phyloP scores from a whole-genome alignment of 2,888 invertebrate genomes.

The Monoplex corrugatus region DNA sequence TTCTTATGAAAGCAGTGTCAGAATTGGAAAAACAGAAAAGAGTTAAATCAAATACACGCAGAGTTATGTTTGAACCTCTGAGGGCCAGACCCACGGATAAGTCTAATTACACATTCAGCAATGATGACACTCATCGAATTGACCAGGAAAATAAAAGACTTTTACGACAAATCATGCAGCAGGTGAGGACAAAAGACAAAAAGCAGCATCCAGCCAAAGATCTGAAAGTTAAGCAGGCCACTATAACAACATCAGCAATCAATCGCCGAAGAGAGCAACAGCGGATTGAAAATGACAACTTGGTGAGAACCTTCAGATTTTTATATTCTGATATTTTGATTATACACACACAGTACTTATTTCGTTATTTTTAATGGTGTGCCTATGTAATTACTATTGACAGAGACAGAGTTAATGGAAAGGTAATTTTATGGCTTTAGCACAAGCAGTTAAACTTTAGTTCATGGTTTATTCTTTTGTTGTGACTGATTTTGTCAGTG shows the following conservation, averaged over 20 bases:
- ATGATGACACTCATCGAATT: conserved; percentile 70
- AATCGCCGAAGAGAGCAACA: conserved; percentile 83
- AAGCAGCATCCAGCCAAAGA: conserved; percentile 55
- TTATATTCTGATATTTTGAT: too few species aligned
- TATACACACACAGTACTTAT: too few species aligned
- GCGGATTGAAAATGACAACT: conserved; percentile 83
- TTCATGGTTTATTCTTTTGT: too few species aligned
- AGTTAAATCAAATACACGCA: conserved; percentile 68
- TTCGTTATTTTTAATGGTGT: too few species aligned
- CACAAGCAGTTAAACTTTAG: too few species aligned
- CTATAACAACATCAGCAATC: conserved; percentile 81
- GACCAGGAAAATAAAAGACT: conserved; percentile 78
- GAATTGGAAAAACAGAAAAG: conserved; percentile 75
- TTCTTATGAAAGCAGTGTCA: conserved; percentile 76
- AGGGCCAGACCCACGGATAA: conserved; percentile 59
- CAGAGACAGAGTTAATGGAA: too few species aligned
- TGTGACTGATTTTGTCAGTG: too few species aligned
- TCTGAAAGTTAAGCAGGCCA: conserved; percentile 53
- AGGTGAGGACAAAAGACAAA: conserved; percentile 57
- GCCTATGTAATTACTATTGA: too few species aligned
- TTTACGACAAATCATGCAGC: conserved; percentile 73
- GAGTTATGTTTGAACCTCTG: conserved; percentile 73
- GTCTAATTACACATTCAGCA: conserved; percentile 71
- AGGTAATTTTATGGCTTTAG: too few species aligned
- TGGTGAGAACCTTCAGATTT: too few species aligned